Evolutionary conservation across 1,140 invertebrate genomes (phyloP).

Genomic region (Leptoteleia sp.): DNA sequence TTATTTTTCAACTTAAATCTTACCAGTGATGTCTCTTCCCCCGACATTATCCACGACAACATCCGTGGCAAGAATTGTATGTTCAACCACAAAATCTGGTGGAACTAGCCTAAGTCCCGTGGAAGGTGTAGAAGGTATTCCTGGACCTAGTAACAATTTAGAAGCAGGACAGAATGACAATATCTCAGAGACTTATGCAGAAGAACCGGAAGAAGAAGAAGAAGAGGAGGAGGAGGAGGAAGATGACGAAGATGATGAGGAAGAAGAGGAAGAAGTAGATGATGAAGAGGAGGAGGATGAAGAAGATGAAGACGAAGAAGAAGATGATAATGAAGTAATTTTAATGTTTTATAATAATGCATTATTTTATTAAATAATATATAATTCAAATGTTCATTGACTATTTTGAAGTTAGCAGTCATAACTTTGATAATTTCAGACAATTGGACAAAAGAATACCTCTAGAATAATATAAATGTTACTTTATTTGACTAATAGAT

Average conservation of each 20-base stretch:
- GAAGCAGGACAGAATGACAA: slow-evolving; percentile 46
- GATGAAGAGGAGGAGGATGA: slow-evolving; percentile 66
- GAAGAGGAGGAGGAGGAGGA: slow-evolving; percentile 75
- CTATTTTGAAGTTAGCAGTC: too few species aligned
- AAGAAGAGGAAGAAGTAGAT: slow-evolving; percentile 64
- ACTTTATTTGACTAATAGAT: too few species aligned
- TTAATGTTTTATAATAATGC: not conserved
- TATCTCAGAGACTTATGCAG: slow-evolving; percentile 18
- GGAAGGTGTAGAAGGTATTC: slow-evolving; percentile 55
- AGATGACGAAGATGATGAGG: slow-evolving; percentile 72
- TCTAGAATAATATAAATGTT: too few species aligned
- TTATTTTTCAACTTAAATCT: slow-evolving; percentile 37
- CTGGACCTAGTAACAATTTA: slow-evolving; percentile 50
- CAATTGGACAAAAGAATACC: too few species aligned
- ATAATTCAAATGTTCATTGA: too few species aligned
- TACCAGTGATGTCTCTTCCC: slow-evolving; percentile 59
- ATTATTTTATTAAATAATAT: too few species aligned
- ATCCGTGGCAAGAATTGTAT: slow-evolving; percentile 49
- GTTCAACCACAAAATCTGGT: slow-evolving; percentile 44
- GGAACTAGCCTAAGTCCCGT: slow-evolving; percentile 55
- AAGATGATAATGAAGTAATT: slow-evolving; percentile 14
- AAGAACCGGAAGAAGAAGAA: slow-evolving; percentile 72
- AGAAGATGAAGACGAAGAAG: slow-evolving; percentile 46
- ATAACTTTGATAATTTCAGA: too few species aligned
- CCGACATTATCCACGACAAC: slow-evolving; percentile 46